These are phyloP conservation scores for Sympetrum striolatum DNA, from an alignment of 2,888 invertebrate genomes.

Conservation along the genomic window DNA sequence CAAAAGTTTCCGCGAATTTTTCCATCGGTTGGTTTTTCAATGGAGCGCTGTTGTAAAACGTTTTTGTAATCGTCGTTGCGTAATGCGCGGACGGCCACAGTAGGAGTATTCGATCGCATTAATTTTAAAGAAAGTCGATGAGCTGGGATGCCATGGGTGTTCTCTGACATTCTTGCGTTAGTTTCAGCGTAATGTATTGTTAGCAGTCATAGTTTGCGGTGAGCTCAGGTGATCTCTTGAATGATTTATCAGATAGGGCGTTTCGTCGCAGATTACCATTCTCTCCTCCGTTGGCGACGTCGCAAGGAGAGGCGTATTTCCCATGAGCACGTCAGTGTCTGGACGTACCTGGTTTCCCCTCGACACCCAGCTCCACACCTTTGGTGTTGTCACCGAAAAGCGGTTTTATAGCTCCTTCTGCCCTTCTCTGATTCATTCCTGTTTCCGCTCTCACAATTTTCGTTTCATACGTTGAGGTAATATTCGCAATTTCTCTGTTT, in stretches of 20 bases:
- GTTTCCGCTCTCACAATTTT: background rate
- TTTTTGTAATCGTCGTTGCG: background rate
- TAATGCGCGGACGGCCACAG: background rate
- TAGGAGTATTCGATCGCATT: background rate
- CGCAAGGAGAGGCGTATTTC: background rate
- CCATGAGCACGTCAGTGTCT: background rate
- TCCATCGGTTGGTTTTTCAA: too few species aligned
- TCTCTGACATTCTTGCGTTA: background rate
- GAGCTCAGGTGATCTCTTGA: background rate
- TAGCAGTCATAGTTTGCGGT: background rate
- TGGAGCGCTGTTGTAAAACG: too few species aligned
- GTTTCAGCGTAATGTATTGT: background rate
- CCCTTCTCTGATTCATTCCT: background rate
- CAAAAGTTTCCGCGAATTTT: too few species aligned
- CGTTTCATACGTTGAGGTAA: background rate
- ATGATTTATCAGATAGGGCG: background rate
- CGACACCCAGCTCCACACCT: background rate
- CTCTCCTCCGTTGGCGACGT: background rate
- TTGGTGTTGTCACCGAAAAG: background rate
- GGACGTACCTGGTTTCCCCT: background rate
- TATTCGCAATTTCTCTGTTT: too few species aligned
- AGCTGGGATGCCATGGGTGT: background rate
- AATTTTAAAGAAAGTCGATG: background rate
- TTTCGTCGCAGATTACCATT: conserved; percentile 3
- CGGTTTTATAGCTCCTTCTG: background rate